Conservation (phyloP, 1,140 invertebrate genomes). For the Drosophila teissieri region DNA sequence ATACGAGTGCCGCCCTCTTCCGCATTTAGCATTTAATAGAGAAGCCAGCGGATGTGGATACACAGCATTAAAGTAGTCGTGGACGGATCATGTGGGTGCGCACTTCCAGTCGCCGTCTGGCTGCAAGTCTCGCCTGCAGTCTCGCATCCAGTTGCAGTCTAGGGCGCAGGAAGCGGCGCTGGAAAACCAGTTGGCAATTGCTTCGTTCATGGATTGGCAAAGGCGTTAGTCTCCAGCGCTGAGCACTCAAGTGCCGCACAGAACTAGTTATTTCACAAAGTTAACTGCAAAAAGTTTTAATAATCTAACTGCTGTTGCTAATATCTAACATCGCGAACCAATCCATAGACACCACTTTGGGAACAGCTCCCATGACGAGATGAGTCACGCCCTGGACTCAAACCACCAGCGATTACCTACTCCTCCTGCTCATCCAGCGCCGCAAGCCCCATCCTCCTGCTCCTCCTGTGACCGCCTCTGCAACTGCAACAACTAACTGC, state of each 20-base stretch:
- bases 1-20: slow-evolving; percentile 73
- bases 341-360: neutral
- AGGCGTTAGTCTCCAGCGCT: slow-evolving; percentile 28
- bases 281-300: no score
- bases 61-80: slow-evolving; percentile 55
- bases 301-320: no score
- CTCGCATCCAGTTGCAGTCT: slow-evolving; percentile 33
- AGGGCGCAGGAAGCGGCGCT: slow-evolving; percentile 37
- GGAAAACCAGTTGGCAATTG: slow-evolving; percentile 59
- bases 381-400: slow-evolving; percentile 54
- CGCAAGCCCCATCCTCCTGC: neutral
- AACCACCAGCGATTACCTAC: slow-evolving; percentile 12
- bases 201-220: slow-evolving; percentile 70
- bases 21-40: slow-evolving; percentile 79
- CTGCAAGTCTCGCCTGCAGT: slow-evolving; percentile 12
- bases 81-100: slow-evolving; percentile 66
- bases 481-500: slow-evolving; percentile 69
- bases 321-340: neutral
- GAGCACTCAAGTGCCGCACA: neutral
- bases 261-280: slow-evolving; percentile 10
- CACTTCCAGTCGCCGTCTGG: slow-evolving; percentile 34
- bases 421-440: slow-evolving; percentile 15
- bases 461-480: slow-evolving; percentile 35
- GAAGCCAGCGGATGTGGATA: slow-evolving; percentile 55
- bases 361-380: slow-evolving; percentile 9